A percentile compares a stretch with the other conserved stretches of the same genome.
phyloP scores from a whole-genome alignment of 37 sponge, comb jelly and placozoan species.

The Hormiphora californensis region DNA sequence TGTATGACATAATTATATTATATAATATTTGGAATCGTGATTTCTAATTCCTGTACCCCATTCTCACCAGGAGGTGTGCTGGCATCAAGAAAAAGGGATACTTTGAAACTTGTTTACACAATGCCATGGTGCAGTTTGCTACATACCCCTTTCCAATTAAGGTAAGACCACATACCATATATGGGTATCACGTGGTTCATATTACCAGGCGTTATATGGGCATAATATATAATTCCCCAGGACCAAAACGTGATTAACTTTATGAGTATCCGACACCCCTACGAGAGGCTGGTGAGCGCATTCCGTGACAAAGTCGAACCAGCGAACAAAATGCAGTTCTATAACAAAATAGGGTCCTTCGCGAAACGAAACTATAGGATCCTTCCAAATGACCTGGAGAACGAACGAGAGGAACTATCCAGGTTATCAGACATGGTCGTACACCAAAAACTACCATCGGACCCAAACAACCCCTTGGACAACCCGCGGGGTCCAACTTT shows the following conservation, averaged over 20 bases:
- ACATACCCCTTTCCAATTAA: not conserved
- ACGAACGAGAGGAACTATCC: not conserved
- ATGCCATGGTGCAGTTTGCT: not conserved
- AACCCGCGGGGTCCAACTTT: slow-evolving; percentile 23
- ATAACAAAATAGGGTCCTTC: not conserved
- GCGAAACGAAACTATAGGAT: not conserved
- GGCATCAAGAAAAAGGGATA: not conserved
- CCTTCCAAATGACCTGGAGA: not conserved
- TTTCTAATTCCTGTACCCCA: not conserved
- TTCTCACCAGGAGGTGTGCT: not conserved
- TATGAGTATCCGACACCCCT: slow-evolving; percentile 3
- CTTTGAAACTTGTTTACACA: slow-evolving; percentile 7
- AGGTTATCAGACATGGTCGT: not conserved
- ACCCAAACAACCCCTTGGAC: slow-evolving; percentile 27
- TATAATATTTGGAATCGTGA: no score
- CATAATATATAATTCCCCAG: no score
- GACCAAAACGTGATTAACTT: not conserved
- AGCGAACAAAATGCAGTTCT: not conserved
- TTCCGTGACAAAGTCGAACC: not conserved
- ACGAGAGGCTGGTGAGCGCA: slow-evolving; percentile 19
- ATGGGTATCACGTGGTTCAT: no score
- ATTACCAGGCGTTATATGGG: no score
- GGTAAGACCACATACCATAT: no score
- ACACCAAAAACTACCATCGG: not conserved
- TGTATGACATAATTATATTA: no score